These are phyloP conservation scores for Helicolenus hilgendorfi DNA, from an alignment of 2,797 vertebrate species.

Conservation along the genomic window DNA sequence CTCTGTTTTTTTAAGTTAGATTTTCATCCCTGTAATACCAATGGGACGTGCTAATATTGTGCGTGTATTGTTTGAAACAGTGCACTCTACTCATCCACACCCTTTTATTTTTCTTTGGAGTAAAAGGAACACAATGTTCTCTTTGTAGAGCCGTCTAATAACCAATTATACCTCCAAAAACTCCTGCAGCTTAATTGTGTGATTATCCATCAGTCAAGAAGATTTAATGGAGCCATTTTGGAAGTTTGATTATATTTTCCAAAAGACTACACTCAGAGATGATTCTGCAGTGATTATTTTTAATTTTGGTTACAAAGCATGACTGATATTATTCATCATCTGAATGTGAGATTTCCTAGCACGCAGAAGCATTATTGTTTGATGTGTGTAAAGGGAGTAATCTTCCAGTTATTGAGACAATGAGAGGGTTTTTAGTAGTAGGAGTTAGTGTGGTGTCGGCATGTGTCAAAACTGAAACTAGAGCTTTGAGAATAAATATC, in stretches of 20 bases:
- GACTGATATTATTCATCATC: slow-evolving; percentile 23
- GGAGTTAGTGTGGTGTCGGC: background rate
- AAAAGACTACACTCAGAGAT: slow-evolving; percentile 3
- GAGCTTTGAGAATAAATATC: background rate
- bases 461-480: background rate
- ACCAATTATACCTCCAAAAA: slow-evolving; percentile 34
- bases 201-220: slow-evolving; percentile 39
- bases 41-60: background rate
- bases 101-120: background rate
- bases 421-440: background rate
- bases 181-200: slow-evolving; percentile 36
- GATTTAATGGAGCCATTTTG: slow-evolving; percentile 29
- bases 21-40: background rate
- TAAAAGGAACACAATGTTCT: background rate
- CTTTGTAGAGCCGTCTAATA: slow-evolving; percentile 25
- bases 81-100: background rate
- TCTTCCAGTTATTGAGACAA: slow-evolving; percentile 7
- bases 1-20: background rate
- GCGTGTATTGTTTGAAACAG: background rate
- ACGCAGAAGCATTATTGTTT: background rate
- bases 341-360: slow-evolving; percentile 4
- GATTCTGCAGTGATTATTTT: slow-evolving; percentile 27
- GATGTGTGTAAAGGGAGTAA: background rate
- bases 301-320: slow-evolving; percentile 35
- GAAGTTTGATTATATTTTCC: slow-evolving; percentile 49